Base-by-base conservation (phyloP, 2,797 vertebrate species). In the Crax fasciolata region DNA sequence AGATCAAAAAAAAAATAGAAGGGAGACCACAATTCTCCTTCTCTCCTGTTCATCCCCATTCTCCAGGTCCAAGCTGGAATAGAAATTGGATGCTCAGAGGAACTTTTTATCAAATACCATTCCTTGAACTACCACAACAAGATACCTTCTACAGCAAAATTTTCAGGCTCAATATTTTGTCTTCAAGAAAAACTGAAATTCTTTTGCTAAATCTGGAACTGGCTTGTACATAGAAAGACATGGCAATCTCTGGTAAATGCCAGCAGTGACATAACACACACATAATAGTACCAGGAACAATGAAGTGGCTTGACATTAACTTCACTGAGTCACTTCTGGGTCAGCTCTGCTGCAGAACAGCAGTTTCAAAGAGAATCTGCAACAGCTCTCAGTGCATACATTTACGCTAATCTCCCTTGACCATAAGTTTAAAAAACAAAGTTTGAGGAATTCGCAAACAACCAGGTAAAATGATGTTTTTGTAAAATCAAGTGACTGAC, bases 161-260 rank as follows among this genome's bases (percentile, higher is more conserved):
- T 93, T 49, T 70, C 27, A 55, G 24, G 30, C 19, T 48, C 24
- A 24, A 0, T 62, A 19, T 55, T 74, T 58, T 23, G 44, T 52
- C 48, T 79, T 71, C 27, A 66, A 75, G 19, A 1, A 25, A 79
- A 70, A 86, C 2, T 52, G 71, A 76, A 93, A 90, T 88, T 68
- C 54, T 94, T 78, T 61, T n/a, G 27, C 44, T 90, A 70, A 48
- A 78, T 83, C 32, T 90, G 77, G 87, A 96, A 80, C 35, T 72
- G 63, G 30, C 38, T 94, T 39, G 30, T 82, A 84, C 58, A 86
- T 46, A 51, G 51, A 81, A 94, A 76, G 44, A 65, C 62, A 66
- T 2, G 9, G 67, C 30, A 74, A 80, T 0, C 52, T 84, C 13
- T 54, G 27, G 12, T 38, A 88, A 35, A 80, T 23, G 2, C 41